Evolutionary conservation across 2,797 vertebrate genomes (phyloP).

Genomic region (Gouania willdenowi): DNA sequence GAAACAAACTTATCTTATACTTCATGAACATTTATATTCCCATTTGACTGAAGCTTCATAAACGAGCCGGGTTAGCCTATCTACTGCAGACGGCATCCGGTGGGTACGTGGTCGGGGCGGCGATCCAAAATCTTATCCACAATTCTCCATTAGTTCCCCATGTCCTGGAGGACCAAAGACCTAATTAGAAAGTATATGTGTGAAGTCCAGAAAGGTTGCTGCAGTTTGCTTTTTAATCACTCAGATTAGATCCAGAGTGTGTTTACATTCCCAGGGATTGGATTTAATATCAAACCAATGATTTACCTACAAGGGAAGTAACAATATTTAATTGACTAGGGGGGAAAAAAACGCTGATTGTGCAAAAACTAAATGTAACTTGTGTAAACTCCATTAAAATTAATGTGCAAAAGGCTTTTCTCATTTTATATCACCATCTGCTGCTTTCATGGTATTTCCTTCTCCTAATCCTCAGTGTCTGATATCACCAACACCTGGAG

Average conservation of each 20-base stretch:
- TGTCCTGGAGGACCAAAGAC: slow-evolving; percentile 36
- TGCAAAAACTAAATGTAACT: slow-evolving; percentile 60
- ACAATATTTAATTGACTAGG: slow-evolving; percentile 70
- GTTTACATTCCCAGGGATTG: slow-evolving; percentile 57
- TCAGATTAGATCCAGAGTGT: slow-evolving; percentile 33
- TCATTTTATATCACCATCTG: background rate
- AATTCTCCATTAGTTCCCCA: slow-evolving; percentile 48
- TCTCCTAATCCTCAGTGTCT: slow-evolving; percentile 28
- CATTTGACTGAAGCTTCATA: slow-evolving; percentile 27
- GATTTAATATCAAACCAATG: slow-evolving; percentile 69
- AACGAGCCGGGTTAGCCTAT: slow-evolving; percentile 28
- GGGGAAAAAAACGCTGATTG: slow-evolving; percentile 59
- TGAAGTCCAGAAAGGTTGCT: slow-evolving; percentile 51
- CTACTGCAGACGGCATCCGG: slow-evolving; percentile 15
- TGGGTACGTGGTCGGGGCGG: slow-evolving; percentile 9
- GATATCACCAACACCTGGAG: slow-evolving; percentile 48
- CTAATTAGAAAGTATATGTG: slow-evolving; percentile 62
- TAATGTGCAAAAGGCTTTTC: slow-evolving; percentile 25
- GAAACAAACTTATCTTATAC: slow-evolving; percentile 32
- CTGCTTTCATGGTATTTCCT: slow-evolving; percentile 59
- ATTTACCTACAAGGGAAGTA: slow-evolving; percentile 71
- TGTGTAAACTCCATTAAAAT: slow-evolving; percentile 61
- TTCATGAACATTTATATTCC: slow-evolving; percentile 31
- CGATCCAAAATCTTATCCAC: slow-evolving; percentile 41
- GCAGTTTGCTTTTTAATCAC: slow-evolving; percentile 63